Evolutionary conservation across 2,113 vertebrate genomes (phyloP).

Genomic region (Cygnus buccinator): DNA sequence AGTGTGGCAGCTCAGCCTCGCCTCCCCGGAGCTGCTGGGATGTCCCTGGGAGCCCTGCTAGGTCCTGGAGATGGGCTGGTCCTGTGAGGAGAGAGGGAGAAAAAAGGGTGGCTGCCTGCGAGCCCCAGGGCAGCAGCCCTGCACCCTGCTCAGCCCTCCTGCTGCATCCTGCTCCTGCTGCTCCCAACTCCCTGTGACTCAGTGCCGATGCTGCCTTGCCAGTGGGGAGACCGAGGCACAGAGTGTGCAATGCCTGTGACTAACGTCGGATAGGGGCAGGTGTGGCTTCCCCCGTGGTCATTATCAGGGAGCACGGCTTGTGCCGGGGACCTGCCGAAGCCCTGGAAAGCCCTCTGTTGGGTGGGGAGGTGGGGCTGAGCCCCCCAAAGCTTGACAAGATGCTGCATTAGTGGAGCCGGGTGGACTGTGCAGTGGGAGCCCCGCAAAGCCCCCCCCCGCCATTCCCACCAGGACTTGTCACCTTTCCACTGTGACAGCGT

Average conservation of each 20-base stretch:
- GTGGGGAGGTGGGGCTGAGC: too few relatives aligned
- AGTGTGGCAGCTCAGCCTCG: neutral
- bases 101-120: fast-evolving
- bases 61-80: neutral
- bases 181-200: too few relatives aligned
- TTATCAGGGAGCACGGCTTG: neutral
- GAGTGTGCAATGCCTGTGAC: fast-evolving
- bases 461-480: too few relatives aligned
- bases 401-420: too few relatives aligned
- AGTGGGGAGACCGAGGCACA: constrained; percentile 3
- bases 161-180: fast-evolving
- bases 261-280: neutral
- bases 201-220: fast-evolving
- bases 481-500: too few relatives aligned
- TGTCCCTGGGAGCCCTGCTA: neutral
- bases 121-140: neutral
- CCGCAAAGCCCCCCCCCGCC: too few relatives aligned
- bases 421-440: too few relatives aligned
- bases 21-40: neutral
- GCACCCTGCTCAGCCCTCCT: neutral
- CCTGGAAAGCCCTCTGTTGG: too few relatives aligned
- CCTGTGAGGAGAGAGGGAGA: neutral
- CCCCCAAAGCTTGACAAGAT: too few relatives aligned
- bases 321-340: too few relatives aligned
- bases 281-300: neutral